Conservation (phyloP, 2,113 vertebrate species). For the Cichladusa arquata region DNA sequence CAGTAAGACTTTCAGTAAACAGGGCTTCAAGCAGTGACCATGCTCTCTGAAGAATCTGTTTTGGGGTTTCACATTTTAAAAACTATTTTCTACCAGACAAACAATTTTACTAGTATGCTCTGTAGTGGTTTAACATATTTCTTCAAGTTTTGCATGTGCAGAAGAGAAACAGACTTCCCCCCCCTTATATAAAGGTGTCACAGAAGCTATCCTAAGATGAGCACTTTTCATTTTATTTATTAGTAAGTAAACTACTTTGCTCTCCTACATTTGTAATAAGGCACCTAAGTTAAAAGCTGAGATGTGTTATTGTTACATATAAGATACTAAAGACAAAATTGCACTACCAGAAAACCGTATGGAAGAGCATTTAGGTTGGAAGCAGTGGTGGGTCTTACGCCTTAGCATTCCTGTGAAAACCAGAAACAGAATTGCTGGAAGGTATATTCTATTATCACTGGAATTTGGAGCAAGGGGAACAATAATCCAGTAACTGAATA, state of each 20-base stretch:
- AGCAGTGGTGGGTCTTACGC: neutral
- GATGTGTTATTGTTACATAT: fast-evolving
- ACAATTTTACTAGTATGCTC: neutral
- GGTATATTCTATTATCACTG: neutral
- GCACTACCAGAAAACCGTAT: neutral
- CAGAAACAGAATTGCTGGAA: neutral
- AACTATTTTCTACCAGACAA: neutral
- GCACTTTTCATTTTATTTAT: neutral
- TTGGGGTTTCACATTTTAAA: neutral
- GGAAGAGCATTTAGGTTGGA: neutral
- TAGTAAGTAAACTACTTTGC: neutral
- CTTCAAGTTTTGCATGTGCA: neutral
- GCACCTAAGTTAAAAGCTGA: neutral
- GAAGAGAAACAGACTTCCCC: neutral
- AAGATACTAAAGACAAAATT: neutral
- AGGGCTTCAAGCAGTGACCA: neutral
- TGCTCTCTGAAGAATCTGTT: neutral
- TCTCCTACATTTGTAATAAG: neutral
- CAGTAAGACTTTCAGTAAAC: neutral
- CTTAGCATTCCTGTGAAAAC: neutral
- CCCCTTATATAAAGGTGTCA: neutral
- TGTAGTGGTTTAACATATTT: neutral
- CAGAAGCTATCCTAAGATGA: neutral
- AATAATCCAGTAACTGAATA: neutral
- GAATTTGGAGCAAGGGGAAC: neutral